A percentile compares a stretch with the other conserved stretches of the same genome.
Conservation (phyloP, 2,888 invertebrate species). For the Aelia acuminata region DNA sequence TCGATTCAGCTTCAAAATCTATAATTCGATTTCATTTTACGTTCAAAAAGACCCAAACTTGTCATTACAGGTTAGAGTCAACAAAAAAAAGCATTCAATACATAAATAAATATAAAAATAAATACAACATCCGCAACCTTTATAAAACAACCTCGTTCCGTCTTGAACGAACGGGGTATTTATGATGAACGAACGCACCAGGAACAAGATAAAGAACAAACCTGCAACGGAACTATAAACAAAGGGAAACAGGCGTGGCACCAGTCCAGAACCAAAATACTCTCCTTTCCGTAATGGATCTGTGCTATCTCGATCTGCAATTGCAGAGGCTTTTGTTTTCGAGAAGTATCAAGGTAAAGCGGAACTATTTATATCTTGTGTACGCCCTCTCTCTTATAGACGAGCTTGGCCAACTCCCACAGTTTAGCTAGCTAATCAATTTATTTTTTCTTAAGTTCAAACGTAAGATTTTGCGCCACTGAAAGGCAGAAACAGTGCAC, state of each 20-base stretch:
- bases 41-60: too few relatives aligned
- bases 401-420: neutral
- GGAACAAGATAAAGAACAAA: constrained; percentile 4
- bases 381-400: neutral
- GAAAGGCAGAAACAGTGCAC: neutral
- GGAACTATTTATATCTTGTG: constrained; percentile 24
- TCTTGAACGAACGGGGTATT: neutral
- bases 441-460: neutral
- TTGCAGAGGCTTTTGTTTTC: neutral
- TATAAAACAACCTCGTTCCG: too few relatives aligned
- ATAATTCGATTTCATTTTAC: too few relatives aligned
- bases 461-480: neutral
- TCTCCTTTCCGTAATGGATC: neutral
- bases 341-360: constrained; percentile 31
- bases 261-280: neutral
- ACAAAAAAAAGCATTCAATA: too few relatives aligned
- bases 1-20: too few relatives aligned
- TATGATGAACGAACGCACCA: neutral
- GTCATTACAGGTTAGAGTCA: too few relatives aligned
- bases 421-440: neutral
- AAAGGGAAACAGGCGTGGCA: constrained; percentile 19
- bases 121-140: too few relatives aligned
- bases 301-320: neutral
- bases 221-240: constrained; percentile 6
- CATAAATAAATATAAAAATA: too few relatives aligned